These are phyloP conservation scores for Agapornis canus DNA, from an alignment of 2,797 vertebrate species.

Conservation along the genomic window DNA sequence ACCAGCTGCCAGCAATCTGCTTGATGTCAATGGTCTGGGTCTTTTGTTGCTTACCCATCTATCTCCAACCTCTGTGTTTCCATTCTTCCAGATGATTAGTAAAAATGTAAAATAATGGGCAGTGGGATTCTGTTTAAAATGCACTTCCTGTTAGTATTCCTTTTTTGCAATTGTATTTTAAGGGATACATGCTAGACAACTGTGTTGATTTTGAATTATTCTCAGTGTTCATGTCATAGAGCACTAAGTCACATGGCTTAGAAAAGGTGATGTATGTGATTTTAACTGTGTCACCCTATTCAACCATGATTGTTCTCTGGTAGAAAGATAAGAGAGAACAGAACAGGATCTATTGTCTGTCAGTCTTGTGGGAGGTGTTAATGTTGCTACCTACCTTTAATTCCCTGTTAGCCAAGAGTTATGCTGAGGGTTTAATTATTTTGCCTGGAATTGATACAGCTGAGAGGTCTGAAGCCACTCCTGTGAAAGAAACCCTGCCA, in stretches of 20 bases:
- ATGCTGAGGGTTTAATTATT: accelerated
- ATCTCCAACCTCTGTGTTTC: not conserved
- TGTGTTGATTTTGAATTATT: not conserved
- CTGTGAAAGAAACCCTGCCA: not conserved
- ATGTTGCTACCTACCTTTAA: not conserved
- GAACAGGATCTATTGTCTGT: not conserved
- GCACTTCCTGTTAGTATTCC: not conserved
- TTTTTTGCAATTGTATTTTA: not conserved
- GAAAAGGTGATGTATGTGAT: not conserved
- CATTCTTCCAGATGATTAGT: not conserved
- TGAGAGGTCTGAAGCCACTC: not conserved
- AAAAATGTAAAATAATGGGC: not conserved
- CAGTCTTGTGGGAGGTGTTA: not conserved
- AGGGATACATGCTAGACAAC: not conserved
- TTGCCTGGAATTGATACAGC: not conserved
- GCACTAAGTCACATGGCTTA: not conserved
- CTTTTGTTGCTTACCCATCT: not conserved
- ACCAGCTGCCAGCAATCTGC: not conserved
- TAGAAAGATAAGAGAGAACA: not conserved
- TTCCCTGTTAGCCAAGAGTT: not conserved
- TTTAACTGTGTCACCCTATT: not conserved
- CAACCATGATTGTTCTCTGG: not conserved
- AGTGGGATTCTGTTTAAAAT: not conserved
- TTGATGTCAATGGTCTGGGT: accelerated
- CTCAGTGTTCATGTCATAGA: not conserved